These are phyloP conservation scores for Alcedo atthis DNA, from an alignment of 2,797 vertebrate species.

Conservation along the genomic window DNA sequence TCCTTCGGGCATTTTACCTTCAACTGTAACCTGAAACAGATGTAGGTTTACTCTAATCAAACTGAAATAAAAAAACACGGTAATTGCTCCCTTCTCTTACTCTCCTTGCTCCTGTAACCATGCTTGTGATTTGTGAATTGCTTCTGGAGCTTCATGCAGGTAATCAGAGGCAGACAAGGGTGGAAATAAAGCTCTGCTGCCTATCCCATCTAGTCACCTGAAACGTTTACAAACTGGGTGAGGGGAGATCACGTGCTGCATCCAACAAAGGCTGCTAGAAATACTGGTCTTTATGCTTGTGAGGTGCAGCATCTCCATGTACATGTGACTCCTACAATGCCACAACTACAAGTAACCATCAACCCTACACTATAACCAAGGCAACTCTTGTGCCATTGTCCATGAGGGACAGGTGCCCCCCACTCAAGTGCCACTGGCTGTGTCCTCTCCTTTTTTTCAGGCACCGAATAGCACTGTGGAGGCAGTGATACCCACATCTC, in stretches of 20 bases:
- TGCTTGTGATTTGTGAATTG: neutral
- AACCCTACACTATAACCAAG: fast-evolving
- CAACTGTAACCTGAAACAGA: neutral
- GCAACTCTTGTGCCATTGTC: neutral
- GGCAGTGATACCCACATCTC: fast-evolving
- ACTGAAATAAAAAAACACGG: neutral
- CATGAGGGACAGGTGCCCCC: fast-evolving
- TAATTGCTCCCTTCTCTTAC: neutral
- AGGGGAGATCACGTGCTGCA: neutral
- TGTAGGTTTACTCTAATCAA: neutral
- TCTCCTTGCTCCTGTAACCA: neutral
- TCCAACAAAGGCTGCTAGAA: neutral
- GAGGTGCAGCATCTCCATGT: neutral
- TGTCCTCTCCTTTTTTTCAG: neutral
- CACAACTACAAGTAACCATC: no score
- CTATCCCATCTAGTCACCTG: neutral
- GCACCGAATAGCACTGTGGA: fast-evolving
- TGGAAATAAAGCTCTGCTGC: neutral
- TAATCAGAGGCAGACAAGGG: neutral
- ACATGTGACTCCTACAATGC: fast-evolving
- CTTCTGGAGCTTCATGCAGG: neutral
- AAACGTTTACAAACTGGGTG: fast-evolving
- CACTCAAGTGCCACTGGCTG: fast-evolving
- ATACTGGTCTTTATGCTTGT: neutral
- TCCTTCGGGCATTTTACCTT: neutral